phyloP scores from a whole-genome alignment of 2,797 vertebrate species.

The Poecilia gillii region DNA sequence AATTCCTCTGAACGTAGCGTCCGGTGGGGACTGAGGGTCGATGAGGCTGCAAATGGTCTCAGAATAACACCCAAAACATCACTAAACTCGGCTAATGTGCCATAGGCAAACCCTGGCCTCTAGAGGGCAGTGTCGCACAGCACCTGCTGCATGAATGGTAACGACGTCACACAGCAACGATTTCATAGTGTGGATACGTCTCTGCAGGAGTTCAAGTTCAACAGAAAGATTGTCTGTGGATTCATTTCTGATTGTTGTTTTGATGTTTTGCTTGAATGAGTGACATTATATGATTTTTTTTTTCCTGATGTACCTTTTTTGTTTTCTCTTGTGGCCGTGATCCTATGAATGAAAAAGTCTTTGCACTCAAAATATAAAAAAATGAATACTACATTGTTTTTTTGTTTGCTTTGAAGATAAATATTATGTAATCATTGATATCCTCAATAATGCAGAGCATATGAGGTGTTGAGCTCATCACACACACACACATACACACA shows the following conservation, averaged over 20 bases:
- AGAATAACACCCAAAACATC: slow-evolving; percentile 33
- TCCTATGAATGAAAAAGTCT: slow-evolving; percentile 43
- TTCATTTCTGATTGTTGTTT: slow-evolving; percentile 31
- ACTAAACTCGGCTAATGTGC: slow-evolving; percentile 57
- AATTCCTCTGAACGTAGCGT: slow-evolving; percentile 62
- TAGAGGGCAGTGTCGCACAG: slow-evolving; percentile 53
- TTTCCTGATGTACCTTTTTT: slow-evolving; percentile 27
- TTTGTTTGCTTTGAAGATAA: slow-evolving; percentile 43
- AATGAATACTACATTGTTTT: slow-evolving; percentile 41
- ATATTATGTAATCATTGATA: slow-evolving; percentile 37
- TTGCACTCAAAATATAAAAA: slow-evolving; percentile 43
- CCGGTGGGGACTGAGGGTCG: slow-evolving; percentile 49
- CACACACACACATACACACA: slow-evolving; percentile 24
- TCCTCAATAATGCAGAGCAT: slow-evolving; percentile 36
- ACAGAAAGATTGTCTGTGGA: slow-evolving; percentile 26
- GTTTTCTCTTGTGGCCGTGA: slow-evolving; percentile 44
- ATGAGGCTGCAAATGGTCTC: slow-evolving; percentile 47
- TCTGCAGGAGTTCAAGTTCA: slow-evolving; percentile 25
- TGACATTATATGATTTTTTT: background rate
- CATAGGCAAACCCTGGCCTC: slow-evolving; percentile 67
- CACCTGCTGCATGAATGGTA: slow-evolving; percentile 38
- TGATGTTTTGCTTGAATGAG: slow-evolving; percentile 20
- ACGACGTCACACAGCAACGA: slow-evolving; percentile 29
- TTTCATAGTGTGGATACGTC: slow-evolving; percentile 14
- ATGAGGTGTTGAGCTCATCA: slow-evolving; percentile 40